Conservation (phyloP, 2,797 vertebrate species). For the Pseudomugil tenellus region DNA sequence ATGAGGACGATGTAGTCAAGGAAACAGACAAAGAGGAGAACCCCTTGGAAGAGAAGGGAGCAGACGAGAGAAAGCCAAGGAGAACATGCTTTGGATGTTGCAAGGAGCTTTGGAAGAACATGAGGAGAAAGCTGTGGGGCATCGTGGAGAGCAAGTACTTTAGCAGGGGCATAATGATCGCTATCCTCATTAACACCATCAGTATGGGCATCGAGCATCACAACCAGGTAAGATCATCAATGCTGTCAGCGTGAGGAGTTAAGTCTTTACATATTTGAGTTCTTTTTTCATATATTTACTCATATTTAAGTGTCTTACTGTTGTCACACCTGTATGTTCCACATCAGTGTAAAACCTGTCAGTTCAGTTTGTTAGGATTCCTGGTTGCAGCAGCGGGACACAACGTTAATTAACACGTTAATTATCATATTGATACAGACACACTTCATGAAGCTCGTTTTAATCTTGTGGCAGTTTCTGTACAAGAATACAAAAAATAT, state of each 20-base stretch:
- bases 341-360: background rate
- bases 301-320: background rate
- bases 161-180: constrained; percentile 96
- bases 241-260: background rate
- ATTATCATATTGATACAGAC: background rate
- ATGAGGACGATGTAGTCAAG: constrained; percentile 71
- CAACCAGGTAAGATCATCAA: constrained; percentile 87
- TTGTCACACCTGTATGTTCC: background rate
- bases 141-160: constrained; percentile 99
- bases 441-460: background rate
- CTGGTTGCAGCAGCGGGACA: background rate
- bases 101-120: constrained; percentile 83
- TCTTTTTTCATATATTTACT: background rate
- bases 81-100: constrained; percentile 75
- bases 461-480: background rate
- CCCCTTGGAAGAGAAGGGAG: constrained; percentile 71
- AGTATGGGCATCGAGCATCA: constrained; percentile 99
- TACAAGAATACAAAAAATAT: background rate
- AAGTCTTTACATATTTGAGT: background rate
- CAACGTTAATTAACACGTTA: background rate
- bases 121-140: constrained; percentile 89
- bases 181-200: constrained; percentile 96
- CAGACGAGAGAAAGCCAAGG: constrained; percentile 73
- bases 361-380: background rate
- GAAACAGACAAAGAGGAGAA: constrained; percentile 76